Base-by-base conservation (phyloP, 2,797 vertebrate genomes). In the Miichthys miiuy region DNA sequence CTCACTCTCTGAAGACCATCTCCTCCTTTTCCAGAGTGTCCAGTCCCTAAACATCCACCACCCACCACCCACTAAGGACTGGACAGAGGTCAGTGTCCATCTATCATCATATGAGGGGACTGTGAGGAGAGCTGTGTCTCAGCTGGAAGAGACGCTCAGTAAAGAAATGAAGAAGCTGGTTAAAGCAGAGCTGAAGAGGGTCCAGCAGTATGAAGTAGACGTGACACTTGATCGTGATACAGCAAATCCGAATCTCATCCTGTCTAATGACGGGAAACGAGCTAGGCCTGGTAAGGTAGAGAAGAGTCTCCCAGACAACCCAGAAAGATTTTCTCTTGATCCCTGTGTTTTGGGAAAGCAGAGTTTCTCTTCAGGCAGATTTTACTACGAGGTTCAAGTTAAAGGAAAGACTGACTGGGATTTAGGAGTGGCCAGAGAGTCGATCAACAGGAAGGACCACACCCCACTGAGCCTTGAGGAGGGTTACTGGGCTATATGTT, bases 201-300 rank as follows among this genome's bases (percentile, higher is more conserved):
- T 62, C 41, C 67, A 69, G 52, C 52, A 57, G 66, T 55, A 20
- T 44, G 50, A 41, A 68, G 51, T 44, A 14, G 50, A 44, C 44
- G 65, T 68, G 16, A 68, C 25, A 21, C 54, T 57, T 9, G 67
- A 70, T 47, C 67, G 42, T 57, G 25, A 69, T 47, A 47, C 67
- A 57, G 54, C 42, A 48, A 0, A 58, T 47, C 25, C 11, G 0
- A 0, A 0, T 0, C 52, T 56, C 18, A 30, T 47, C 12, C 4
- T 56, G 12, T 57, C 42, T 57, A 8, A 21, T 34, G 25, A 58
- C 18, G 42, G 14, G 1, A 58, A 69, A 56, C n/a, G 20, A 50
- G 44, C 27, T 27, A 27, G n/a, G 1, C 0, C 9, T 23, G 0
- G 12, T 20, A 56, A 66, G 46, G 21, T 57, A 6, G 3, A 1